A percentile compares a stretch with the other conserved stretches of the same genome.
These are phyloP conservation scores for Myrmecobius fasciatus DNA, from an alignment of 2,113 vertebrate species.

Conservation along the genomic window DNA sequence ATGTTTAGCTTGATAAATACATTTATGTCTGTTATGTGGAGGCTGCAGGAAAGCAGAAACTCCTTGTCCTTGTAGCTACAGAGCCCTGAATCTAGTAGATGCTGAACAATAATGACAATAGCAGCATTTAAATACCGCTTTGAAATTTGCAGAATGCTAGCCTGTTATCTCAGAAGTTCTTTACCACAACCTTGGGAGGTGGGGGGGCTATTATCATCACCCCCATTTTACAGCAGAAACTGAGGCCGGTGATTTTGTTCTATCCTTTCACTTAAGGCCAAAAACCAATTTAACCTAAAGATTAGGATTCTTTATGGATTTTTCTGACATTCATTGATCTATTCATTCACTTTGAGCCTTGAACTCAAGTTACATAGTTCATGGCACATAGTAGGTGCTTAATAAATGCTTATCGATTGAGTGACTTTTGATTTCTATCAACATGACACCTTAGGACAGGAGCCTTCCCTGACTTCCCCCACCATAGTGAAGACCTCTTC, in stretches of 20 bases:
- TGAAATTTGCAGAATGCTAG: background rate
- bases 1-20: slow-evolving; percentile 12
- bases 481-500: background rate
- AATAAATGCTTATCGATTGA: background rate
- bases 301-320: background rate
- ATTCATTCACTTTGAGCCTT: background rate
- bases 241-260: background rate
- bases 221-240: background rate
- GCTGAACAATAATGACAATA: background rate
- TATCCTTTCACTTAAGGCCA: background rate
- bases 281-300: background rate
- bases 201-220: background rate
- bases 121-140: background rate
- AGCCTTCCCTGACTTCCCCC: background rate
- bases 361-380: background rate
- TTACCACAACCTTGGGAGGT: no score
- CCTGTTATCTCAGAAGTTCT: background rate
- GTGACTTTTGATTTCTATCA: background rate
- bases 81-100: background rate
- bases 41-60: background rate
- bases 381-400: background rate
- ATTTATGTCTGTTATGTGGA: background rate
- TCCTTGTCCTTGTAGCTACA: background rate
- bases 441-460: background rate
- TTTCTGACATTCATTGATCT: background rate